A percentile compares a stretch with the other conserved stretches of the same genome.
phyloP scores from a whole-genome alignment of 2,888 invertebrate genomes.

The Stenotaenia linearis region DNA sequence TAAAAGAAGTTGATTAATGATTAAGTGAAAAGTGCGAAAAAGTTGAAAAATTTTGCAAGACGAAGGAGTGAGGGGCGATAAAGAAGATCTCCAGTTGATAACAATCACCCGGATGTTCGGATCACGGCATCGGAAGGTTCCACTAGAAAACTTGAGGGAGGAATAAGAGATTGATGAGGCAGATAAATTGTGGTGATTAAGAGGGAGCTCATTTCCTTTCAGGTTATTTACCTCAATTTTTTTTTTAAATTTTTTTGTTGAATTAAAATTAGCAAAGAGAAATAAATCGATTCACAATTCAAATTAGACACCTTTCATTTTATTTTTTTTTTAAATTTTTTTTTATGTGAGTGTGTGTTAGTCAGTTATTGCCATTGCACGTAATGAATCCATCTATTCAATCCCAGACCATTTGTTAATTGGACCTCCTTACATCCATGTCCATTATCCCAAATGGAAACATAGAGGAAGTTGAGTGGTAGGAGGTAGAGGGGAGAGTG shows the following conservation, averaged over 20 bases:
- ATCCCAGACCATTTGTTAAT: constrained; percentile 15
- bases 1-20: neutral
- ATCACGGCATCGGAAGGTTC: constrained; percentile 28
- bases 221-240: constrained; percentile 12
- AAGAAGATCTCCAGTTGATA: neutral
- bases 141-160: constrained; percentile 22
- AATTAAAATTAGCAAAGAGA: neutral
- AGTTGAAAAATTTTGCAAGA: neutral
- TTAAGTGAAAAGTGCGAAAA: neutral
- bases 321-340: neutral
- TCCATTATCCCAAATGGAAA: constrained; percentile 19
- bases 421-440: constrained; percentile 7
- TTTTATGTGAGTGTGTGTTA: neutral
- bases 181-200: constrained; percentile 21
- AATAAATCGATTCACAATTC: neutral
- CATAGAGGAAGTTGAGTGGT: constrained; percentile 14
- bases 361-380: constrained; percentile 15
- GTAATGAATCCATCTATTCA: constrained; percentile 15
- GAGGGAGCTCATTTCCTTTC: constrained; percentile 8
- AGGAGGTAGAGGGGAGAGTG: neutral
- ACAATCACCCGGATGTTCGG: constrained; percentile 28
- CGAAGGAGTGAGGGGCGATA: neutral
- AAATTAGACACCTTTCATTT: neutral
- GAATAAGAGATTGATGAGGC: constrained; percentile 4
- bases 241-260: neutral